These are phyloP conservation scores for Drosophila stalkeri DNA, from an alignment of 2,888 invertebrate genomes.

Conservation along the genomic window DNA sequence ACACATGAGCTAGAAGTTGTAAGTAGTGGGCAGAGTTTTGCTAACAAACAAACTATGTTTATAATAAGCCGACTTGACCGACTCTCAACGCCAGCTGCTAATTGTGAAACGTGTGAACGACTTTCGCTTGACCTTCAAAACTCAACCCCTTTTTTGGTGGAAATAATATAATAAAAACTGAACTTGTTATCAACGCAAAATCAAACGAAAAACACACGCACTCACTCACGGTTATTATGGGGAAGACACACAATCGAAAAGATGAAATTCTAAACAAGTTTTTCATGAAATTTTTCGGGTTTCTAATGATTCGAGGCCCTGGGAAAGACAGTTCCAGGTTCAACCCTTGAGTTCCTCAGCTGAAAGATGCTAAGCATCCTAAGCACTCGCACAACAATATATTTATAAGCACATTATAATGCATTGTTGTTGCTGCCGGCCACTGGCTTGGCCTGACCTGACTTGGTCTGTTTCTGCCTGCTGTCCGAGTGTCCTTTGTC, in stretches of 20 bases:
- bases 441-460: neutral
- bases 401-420: conserved; percentile 80
- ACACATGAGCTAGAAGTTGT: conserved; percentile 25
- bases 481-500: conserved; percentile 69
- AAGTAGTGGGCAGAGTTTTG: neutral
- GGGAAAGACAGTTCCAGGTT: conserved; percentile 54
- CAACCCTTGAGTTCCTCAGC: conserved; percentile 63
- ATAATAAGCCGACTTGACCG: conserved; percentile 32
- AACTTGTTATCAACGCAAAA: conserved; percentile 76
- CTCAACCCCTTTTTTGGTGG: neutral
- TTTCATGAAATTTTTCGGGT: conserved; percentile 39
- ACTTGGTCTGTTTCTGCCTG: neutral
- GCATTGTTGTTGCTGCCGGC: conserved; percentile 63
- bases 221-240: conserved; percentile 5
- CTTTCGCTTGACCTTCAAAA: conserved; percentile 71
- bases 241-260: conserved; percentile 29
- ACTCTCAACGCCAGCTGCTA: conserved; percentile 71
- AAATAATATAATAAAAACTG: conserved; percentile 35
- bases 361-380: conserved; percentile 52
- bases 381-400: conserved; percentile 46
- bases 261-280: conserved; percentile 70
- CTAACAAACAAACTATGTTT: conserved; percentile 18
- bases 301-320: conserved; percentile 48
- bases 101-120: conserved; percentile 78
- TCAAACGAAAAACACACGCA: conserved; percentile 45